Conservation (phyloP, 2,113 vertebrate species). For the Gallinago jamesoni region DNA sequence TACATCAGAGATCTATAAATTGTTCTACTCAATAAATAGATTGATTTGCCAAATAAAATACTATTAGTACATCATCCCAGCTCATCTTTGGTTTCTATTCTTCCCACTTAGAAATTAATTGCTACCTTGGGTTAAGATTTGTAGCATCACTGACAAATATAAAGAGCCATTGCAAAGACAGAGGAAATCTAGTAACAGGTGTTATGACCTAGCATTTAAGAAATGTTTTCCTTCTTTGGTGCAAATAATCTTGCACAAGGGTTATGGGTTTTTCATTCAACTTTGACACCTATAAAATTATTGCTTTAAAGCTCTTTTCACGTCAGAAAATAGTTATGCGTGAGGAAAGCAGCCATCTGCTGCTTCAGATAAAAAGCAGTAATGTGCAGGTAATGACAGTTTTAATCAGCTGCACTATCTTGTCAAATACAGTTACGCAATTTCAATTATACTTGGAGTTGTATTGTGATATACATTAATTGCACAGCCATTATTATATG, state of each 20-base stretch:
- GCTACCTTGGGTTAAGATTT: background rate
- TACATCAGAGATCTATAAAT: slow-evolving; percentile 13
- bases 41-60: slow-evolving; percentile 42
- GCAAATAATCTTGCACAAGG: background rate
- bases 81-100: background rate
- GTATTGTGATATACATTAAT: background rate
- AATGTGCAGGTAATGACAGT: background rate
- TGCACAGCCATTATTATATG: background rate
- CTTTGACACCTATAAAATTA: background rate
- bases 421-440: background rate
- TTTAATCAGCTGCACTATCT: background rate
- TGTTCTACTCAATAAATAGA: slow-evolving; percentile 37
- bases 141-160: background rate
- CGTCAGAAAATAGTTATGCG: background rate
- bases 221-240: background rate
- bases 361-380: background rate
- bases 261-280: background rate
- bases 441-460: background rate
- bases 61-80: slow-evolving; percentile 13
- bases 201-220: background rate
- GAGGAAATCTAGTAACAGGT: background rate
- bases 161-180: background rate
- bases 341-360: background rate
- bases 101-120: background rate
- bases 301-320: background rate